These are phyloP conservation scores for Ruditapes philippinarum DNA, from an alignment of 1,140 invertebrate genomes.

Conservation along the genomic window DNA sequence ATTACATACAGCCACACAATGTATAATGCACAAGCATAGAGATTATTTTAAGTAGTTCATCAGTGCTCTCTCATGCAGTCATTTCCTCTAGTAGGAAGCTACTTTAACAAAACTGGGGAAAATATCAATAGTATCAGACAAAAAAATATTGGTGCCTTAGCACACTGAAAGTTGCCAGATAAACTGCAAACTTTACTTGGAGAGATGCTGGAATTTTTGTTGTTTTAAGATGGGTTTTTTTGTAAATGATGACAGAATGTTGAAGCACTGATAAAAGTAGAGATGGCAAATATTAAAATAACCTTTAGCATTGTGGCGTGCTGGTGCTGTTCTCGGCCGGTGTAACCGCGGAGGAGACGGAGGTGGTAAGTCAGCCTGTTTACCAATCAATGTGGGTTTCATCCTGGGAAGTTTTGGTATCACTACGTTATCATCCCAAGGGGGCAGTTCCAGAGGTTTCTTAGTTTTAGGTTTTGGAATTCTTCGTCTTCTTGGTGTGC, in stretches of 20 bases:
- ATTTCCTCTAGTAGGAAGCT: neutral
- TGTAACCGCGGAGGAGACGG: slow-evolving; percentile 26
- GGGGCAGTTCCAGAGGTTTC: slow-evolving; percentile 57
- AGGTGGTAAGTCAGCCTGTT: slow-evolving; percentile 56
- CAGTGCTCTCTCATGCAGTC: neutral
- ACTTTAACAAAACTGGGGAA: no score
- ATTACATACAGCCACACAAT: neutral
- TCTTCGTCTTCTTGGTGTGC: neutral
- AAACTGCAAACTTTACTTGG: no score
- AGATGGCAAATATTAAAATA: slow-evolving; percentile 21
- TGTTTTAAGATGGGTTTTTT: neutral
- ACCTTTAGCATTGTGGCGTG: slow-evolving; percentile 37
- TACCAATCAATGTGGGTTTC: slow-evolving; percentile 64
- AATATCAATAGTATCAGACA: no score
- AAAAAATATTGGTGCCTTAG: no score
- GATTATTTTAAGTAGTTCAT: neutral
- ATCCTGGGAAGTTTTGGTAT: slow-evolving; percentile 40
- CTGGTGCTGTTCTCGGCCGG: slow-evolving; percentile 8
- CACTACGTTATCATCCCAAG: slow-evolving; percentile 66
- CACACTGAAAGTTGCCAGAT: no score
- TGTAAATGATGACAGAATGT: neutral
- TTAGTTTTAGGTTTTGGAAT: slow-evolving; percentile 58
- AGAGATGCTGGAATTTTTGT: no score
- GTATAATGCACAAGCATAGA: neutral
- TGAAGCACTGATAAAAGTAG: neutral